A percentile compares a stretch with the other conserved stretches of the same genome.
Evolutionary conservation across 2,113 vertebrate species (phyloP).

Genomic region (Dendropsophus ebraccatus): DNA sequence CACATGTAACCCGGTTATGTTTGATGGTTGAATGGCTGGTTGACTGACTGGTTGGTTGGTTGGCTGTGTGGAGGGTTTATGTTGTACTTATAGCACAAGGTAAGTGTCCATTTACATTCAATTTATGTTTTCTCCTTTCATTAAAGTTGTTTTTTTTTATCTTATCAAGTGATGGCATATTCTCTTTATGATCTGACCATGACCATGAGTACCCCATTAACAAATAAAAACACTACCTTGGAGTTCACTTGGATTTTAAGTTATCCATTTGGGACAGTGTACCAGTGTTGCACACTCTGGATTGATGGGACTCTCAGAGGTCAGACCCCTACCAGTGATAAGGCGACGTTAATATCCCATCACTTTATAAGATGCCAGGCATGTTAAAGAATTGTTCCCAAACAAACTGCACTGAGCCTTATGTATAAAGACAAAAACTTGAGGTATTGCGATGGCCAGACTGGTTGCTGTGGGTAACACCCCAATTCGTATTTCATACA

Average conservation of each 20-base stretch:
- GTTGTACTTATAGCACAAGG: not conserved
- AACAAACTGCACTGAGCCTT: not conserved
- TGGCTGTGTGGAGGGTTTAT: too few species aligned
- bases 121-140: not conserved
- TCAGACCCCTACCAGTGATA: too few species aligned
- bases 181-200: too few species aligned
- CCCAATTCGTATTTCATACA: not conserved
- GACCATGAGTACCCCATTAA: too few species aligned
- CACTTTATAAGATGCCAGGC: not conserved
- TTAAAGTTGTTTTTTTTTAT: not conserved
- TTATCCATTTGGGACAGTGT: too few species aligned
- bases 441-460: not conserved
- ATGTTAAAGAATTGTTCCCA: not conserved
- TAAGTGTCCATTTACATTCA: not conserved
- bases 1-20: not conserved
- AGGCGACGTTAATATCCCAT: too few species aligned
- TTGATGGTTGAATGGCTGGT: not conserved
- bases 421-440: not conserved
- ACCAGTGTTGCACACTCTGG: too few species aligned
- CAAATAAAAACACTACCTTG: too few species aligned
- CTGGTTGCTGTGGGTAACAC: not conserved
- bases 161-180: not conserved
- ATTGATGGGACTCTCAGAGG: too few species aligned
- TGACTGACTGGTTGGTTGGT: not conserved
- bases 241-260: too few species aligned